Conservation (phyloP, 1,140 invertebrate genomes). For the Zelostemma sp. region DNA sequence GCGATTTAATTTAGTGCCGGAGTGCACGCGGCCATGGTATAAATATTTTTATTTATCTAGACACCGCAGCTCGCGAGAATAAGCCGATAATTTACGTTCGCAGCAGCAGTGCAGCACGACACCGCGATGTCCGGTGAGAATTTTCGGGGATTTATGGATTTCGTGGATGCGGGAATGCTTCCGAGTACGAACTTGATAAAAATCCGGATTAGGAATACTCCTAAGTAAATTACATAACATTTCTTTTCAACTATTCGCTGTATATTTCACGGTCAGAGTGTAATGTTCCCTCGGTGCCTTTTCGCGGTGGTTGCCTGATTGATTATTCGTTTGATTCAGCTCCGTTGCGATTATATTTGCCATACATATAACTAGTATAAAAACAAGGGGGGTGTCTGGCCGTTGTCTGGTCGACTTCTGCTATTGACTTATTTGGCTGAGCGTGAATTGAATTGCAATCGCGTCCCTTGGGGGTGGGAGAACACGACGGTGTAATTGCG, state of each 20-base stretch:
- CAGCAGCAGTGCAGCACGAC: conserved; percentile 13
- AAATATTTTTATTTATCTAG: conserved; percentile 66
- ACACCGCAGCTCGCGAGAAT: conserved; percentile 53
- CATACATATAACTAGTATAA: conserved; percentile 9
- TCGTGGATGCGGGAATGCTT: conserved; percentile 35
- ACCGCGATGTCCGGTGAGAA: conserved; percentile 48
- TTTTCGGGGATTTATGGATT: conserved; percentile 64
- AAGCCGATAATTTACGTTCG: conserved; percentile 65
- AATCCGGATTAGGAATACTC: conserved; percentile 6
- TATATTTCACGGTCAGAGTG: too few species aligned
- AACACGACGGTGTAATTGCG: background rate
- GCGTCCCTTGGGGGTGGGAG: background rate
- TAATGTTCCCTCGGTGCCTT: too few species aligned
- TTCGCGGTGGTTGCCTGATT: background rate
- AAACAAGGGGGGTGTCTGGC: conserved; percentile 11
- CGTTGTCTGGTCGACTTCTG: conserved; percentile 9
- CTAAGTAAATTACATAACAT: background rate
- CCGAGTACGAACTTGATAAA: conserved; percentile 17
- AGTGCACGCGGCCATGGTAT: conserved; percentile 58
- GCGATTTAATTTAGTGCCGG: conserved; percentile 62
- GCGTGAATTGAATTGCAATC: conserved; percentile 10
- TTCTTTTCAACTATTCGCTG: too few species aligned
- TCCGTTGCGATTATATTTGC: conserved; percentile 6
- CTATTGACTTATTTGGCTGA: conserved; percentile 12
- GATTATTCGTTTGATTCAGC: background rate